Evolutionary conservation across 2,113 vertebrate species (phyloP), one percentile per base, ranked within the genome.

Genomic region (Regulus satrapa): DNA sequence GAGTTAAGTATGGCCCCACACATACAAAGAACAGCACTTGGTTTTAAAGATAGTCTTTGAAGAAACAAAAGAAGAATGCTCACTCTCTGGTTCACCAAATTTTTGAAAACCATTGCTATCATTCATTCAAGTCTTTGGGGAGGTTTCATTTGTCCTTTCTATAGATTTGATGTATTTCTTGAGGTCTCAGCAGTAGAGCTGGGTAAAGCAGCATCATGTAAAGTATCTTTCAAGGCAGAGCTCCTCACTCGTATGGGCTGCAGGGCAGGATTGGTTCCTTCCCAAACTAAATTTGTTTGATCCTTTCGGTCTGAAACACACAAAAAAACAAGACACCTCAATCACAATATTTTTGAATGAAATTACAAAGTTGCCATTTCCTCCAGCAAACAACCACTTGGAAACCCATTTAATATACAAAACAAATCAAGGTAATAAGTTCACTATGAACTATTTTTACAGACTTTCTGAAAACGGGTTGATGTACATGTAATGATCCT

Each of bases 201-300:
- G 56, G 76, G 46, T 66, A 79, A 86, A 92, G 78, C 38, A 80
- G 49, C 51, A 88, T 67, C 88, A 46, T 49, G 34, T 67, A 21
- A 86, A 81, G 86, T 43, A 62, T 95, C 92, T 73, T 93, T 90
- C 79, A 98, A 95, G 61, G 84, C 92, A 68, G 67, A 32, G 45
- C 34, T 97, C 88, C 97, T 96, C 94, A 98, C 83, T 93, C 63
- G 90, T 96, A 98, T 98, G 64, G 96, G 96, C 91, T 97, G 79
- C 52, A 96, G 93, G 61, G 92, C 81, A 64, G 96, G 97, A 91
- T 88, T 96, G 49, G 90, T 97, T 84, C 97, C 98, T 94, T 98
- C 96, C 82, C 83, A 92, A 64, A 74, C 72, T 34, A 69, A 52
- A 89, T 88, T 54, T 51, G 46, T 67, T 69, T 43, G 80, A 85